These are phyloP conservation scores for Adelosebastes latens DNA, from an alignment of 2,797 vertebrate species.

Conservation along the genomic window DNA sequence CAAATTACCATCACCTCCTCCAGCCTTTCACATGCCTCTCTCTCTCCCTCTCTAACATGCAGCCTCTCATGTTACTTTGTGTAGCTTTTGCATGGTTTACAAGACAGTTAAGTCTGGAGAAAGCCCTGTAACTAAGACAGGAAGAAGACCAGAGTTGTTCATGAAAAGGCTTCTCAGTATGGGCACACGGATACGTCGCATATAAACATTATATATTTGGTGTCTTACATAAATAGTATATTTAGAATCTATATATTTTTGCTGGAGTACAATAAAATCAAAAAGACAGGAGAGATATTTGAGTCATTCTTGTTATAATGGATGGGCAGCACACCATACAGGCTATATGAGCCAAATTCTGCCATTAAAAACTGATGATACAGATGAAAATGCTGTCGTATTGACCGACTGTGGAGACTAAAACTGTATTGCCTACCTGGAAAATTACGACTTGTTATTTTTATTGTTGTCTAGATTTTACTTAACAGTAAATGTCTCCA, in stretches of 20 bases:
- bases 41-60: constrained; percentile 32
- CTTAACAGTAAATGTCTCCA: neutral
- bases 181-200: neutral
- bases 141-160: constrained; percentile 60
- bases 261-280: neutral
- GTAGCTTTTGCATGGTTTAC: constrained; percentile 73
- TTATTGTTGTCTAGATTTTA: neutral
- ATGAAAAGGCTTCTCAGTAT: constrained; percentile 46
- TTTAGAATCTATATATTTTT: neutral
- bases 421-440: neutral
- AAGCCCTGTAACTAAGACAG: constrained; percentile 65
- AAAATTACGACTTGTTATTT: neutral
- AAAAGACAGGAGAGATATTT: neutral
- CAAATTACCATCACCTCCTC: constrained; percentile 82
- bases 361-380: constrained; percentile 42
- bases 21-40: constrained; percentile 65
- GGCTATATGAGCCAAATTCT: neutral
- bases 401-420: neutral
- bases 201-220: neutral
- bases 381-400: neutral
- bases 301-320: neutral
- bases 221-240: neutral
- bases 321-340: neutral
- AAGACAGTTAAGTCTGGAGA: constrained; percentile 74
- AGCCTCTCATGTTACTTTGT: constrained; percentile 70